Base-by-base conservation (phyloP, 2,797 vertebrate genomes). In the Phylloscopus collybita region DNA sequence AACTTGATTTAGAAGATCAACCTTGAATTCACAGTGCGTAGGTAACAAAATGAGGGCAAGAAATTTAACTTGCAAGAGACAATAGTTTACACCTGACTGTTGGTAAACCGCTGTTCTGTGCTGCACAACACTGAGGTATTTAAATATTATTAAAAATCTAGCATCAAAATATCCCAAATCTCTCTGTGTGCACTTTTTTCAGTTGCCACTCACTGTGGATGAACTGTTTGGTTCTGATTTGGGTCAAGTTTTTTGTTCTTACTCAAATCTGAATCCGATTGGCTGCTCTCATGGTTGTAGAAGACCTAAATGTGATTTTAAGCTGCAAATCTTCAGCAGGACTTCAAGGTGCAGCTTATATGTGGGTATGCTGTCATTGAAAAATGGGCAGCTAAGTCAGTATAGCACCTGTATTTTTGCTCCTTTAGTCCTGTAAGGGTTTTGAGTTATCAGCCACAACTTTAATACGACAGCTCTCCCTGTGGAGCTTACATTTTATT, bases 111-210 rank as follows among this genome's bases (percentile, higher is more conserved):
- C 1, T 7, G 13, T 80, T 88, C 66, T 44, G 10, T 45, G 30
- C 19, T 80, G 29, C 16, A 54, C 5, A 29, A 22, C n/a, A 44
- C 38, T 27, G 29, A 61, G 22, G 10, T 54, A 10, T 64, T 76
- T 76, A 19, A 66, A 65, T 21, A 34, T 57, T 75, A 7, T 53
- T 74, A 32, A 2, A 86, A 26, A 23, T 45, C 20, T 8, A 62
- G 9, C 29, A 59, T 79, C n/a, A 72, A 36, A 90, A 76, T 86
- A 79, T 45, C 23, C 14, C 7, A 26, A 10, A 66, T 57, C 30
- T 9, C 0, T n/a, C 21, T 2, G 0, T 54, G 19, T 49, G 30
- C 8, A 8, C 4, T 50, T 80, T 40, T 72, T 67, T 38, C 12
- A 78, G 0, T 89, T 72, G 45, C 66, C 89, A 9, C 14, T 71